These are phyloP conservation scores for Ceramica pisi DNA, from an alignment of 2,888 invertebrate genomes.

Conservation along the genomic window DNA sequence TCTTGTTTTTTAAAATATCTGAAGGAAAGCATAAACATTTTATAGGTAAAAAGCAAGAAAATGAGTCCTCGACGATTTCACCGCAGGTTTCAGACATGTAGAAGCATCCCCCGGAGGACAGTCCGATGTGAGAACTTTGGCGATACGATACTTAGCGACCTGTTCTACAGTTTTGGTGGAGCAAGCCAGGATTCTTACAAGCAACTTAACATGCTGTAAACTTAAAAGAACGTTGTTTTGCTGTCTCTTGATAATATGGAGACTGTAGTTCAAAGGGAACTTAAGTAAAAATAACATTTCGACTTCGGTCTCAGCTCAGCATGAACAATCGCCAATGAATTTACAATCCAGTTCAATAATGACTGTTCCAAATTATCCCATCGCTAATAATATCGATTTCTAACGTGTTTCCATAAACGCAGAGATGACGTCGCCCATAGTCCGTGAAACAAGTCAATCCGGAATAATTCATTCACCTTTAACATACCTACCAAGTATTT, in stretches of 20 bases:
- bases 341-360: conserved; percentile 23
- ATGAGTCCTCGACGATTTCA: conserved; percentile 46
- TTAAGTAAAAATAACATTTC: not conserved
- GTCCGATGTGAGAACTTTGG: conserved; percentile 67
- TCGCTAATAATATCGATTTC: conserved; percentile 59
- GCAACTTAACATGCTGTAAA: conserved; percentile 63
- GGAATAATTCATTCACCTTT: conserved; percentile 75
- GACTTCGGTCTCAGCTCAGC: not conserved
- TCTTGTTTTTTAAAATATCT: conserved; percentile 7
- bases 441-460: conserved; percentile 65
- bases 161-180: conserved; percentile 65
- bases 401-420: conserved; percentile 62
- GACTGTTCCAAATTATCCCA: conserved; percentile 42
- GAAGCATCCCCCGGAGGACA: conserved; percentile 67
- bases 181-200: conserved; percentile 65
- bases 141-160: conserved; percentile 72
- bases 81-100: conserved; percentile 62
- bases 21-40: conserved; percentile 30
- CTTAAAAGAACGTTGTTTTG: conserved; percentile 49
- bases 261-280: conserved; percentile 9
- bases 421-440: conserved; percentile 66
- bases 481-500: conserved; percentile 67
- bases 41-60: conserved; percentile 38
- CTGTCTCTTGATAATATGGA: conserved; percentile 16
- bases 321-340: conserved; percentile 22